Percentiles rank a stretch among this genome's conserved stretches.
phyloP scores from a whole-genome alignment of 2,113 vertebrate species.

The Eudyptes chrysolophus region DNA sequence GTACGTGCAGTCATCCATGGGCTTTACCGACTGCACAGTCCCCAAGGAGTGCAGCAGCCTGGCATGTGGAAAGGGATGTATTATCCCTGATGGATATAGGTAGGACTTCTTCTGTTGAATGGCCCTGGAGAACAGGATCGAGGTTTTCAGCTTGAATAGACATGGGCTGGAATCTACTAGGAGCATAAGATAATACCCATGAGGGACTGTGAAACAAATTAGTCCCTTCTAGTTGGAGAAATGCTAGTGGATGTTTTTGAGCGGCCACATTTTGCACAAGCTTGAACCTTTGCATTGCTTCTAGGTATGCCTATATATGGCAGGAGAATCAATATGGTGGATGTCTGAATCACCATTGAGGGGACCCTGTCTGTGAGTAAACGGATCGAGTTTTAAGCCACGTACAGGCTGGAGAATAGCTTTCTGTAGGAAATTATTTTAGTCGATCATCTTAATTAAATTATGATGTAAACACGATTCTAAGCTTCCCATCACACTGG shows the following conservation, averaged over 20 bases:
- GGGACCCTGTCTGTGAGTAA: background rate
- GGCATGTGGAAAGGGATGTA: background rate
- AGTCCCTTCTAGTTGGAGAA: background rate
- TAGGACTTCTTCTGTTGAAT: background rate
- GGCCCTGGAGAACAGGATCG: background rate
- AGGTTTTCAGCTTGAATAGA: background rate
- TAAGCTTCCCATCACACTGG: background rate
- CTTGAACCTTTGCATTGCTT: background rate
- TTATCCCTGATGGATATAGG: background rate
- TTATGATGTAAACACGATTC: background rate
- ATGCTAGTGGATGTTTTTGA: background rate
- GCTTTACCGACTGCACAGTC: background rate
- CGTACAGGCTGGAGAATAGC: background rate
- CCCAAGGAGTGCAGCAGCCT: background rate
- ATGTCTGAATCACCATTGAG: background rate
- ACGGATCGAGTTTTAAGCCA: background rate
- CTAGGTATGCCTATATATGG: rapidly evolving
- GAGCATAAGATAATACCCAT: background rate
- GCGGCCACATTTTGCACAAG: background rate
- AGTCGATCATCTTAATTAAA: background rate
- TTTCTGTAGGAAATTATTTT: background rate
- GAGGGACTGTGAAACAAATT: background rate
- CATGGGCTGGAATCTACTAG: background rate
- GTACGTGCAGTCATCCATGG: background rate
- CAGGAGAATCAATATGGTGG: background rate